Conservation (phyloP, 2,113 vertebrate species). For the Neolamprologus ventralis region DNA sequence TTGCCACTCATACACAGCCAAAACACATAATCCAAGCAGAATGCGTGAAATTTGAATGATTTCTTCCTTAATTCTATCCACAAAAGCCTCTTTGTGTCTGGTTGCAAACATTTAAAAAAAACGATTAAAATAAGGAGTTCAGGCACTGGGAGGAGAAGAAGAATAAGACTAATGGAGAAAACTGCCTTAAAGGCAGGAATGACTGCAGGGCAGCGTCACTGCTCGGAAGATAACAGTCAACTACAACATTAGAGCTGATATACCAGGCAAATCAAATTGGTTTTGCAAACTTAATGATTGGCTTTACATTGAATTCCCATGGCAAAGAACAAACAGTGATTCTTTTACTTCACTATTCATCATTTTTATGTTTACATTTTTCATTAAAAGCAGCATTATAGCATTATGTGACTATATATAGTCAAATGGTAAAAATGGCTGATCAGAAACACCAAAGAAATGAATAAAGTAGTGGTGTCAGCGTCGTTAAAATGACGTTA, state of each 20-base stretch:
- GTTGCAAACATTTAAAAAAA: background rate
- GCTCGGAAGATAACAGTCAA: slow-evolving; percentile 35
- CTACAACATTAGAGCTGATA: slow-evolving; percentile 21
- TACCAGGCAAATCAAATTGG: slow-evolving; percentile 42
- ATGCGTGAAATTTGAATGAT: slow-evolving; percentile 63
- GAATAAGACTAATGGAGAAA: slow-evolving; percentile 8
- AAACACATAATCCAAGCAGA: slow-evolving; percentile 37
- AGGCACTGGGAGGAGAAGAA: slow-evolving; percentile 21
- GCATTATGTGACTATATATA: background rate
- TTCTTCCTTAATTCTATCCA: slow-evolving; percentile 46
- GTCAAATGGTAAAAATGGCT: background rate
- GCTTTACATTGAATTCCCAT: background rate
- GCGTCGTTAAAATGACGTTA: background rate
- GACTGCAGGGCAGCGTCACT: background rate
- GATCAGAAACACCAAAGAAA: background rate
- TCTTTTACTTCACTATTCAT: background rate
- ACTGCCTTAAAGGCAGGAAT: slow-evolving; percentile 3
- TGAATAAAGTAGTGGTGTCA: background rate
- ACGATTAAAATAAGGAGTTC: slow-evolving; percentile 18
- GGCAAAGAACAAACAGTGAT: background rate
- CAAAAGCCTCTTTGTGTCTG: slow-evolving; percentile 64
- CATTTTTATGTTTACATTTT: background rate
- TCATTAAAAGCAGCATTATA: background rate
- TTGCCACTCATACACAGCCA: slow-evolving; percentile 28
- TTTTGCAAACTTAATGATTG: slow-evolving; percentile 30